phyloP scores from a whole-genome alignment of 64 coral and sea anemone genomes.

The Exaiptasia diaphana region DNA sequence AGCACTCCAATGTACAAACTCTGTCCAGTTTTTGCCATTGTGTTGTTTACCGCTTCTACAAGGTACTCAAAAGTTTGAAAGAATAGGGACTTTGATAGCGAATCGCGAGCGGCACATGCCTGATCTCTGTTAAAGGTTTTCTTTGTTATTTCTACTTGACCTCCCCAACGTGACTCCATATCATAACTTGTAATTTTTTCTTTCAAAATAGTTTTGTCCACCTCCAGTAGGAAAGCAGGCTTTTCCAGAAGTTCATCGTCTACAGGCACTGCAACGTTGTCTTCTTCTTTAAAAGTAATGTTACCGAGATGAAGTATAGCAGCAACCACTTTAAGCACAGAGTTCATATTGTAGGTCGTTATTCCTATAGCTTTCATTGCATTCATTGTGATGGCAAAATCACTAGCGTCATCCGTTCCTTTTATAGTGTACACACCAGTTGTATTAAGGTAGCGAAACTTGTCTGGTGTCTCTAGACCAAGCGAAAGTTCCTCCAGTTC shows the following conservation, averaged over 20 bases:
- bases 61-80: slow-evolving; percentile 88
- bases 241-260: slow-evolving; percentile 25
- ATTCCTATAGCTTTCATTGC: slow-evolving; percentile 76
- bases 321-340: slow-evolving; percentile 62
- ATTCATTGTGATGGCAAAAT: slow-evolving; percentile 57
- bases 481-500: slow-evolving; percentile 17
- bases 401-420: slow-evolving; percentile 73
- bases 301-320: slow-evolving; percentile 90
- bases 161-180: slow-evolving; percentile 99
- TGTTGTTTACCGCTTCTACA: slow-evolving; percentile 71
- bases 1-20: slow-evolving; percentile 89
- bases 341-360: background rate
- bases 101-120: slow-evolving; percentile 71
- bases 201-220: slow-evolving; percentile 72
- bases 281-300: slow-evolving; percentile 72
- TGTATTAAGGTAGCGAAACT: slow-evolving; percentile 74
- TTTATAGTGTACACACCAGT: slow-evolving; percentile 85
- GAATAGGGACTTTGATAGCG: slow-evolving; percentile 82
- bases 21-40: slow-evolving; percentile 81
- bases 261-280: slow-evolving; percentile 56
- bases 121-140: slow-evolving; percentile 86
- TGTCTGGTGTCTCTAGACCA: slow-evolving; percentile 34
- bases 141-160: slow-evolving; percentile 86
- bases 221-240: slow-evolving; percentile 53
- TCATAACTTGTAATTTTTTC: slow-evolving; percentile 74